Evolutionary conservation across 2,113 vertebrate species (phyloP).

Genomic region (Dicrurus megarhynchus): DNA sequence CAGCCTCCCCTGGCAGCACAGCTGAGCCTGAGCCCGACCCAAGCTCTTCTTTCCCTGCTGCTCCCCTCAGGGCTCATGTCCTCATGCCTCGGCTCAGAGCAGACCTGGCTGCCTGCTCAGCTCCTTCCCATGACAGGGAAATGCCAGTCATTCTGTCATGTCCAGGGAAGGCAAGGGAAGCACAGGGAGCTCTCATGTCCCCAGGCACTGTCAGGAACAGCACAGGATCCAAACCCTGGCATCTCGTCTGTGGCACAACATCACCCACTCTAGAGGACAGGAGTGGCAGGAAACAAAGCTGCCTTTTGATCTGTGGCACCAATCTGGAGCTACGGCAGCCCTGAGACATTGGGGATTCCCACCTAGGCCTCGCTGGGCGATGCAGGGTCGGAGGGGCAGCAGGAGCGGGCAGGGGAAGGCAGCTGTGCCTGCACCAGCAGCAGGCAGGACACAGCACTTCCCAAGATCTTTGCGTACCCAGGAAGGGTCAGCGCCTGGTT

Average conservation of each 20-base stretch:
- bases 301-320: not conserved
- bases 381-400: not conserved
- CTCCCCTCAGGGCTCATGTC: not conserved
- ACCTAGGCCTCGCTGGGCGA: accelerated
- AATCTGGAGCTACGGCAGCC: not conserved
- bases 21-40: not conserved
- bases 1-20: not conserved
- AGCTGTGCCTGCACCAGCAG: not conserved
- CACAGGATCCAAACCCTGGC: not conserved
- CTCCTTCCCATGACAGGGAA: not conserved
- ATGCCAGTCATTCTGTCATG: not conserved
- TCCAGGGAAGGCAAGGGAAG: not conserved
- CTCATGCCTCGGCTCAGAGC: not conserved
- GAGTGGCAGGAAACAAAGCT: not conserved
- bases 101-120: not conserved
- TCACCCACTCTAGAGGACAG: accelerated
- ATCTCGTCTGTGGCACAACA: accelerated
- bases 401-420: not conserved
- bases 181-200: not conserved
- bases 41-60: not conserved
- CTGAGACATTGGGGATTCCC: not conserved
- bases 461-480: not conserved
- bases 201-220: not conserved
- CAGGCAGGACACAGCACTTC: not conserved
- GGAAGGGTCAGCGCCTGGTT: not conserved